A percentile compares a stretch with the other conserved stretches of the same genome.
These are phyloP conservation scores for Coptodon rendalli DNA, from an alignment of 2,113 vertebrate species.

Conservation along the genomic window DNA sequence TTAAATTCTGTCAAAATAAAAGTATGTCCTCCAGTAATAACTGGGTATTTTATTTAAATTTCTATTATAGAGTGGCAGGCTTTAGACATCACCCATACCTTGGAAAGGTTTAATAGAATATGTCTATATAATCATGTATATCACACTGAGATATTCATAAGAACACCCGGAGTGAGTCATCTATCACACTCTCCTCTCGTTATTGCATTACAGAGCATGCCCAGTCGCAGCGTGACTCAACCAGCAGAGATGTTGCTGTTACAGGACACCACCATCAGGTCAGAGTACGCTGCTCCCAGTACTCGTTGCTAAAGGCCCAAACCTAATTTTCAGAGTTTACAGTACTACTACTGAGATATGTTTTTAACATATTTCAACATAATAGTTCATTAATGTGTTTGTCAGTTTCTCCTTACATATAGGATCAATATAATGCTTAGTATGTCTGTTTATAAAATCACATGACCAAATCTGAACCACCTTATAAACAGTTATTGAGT, in stretches of 20 bases:
- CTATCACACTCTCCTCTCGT: not conserved
- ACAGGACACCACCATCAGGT: not conserved
- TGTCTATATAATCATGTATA: constrained; percentile 34
- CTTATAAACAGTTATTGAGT: not conserved
- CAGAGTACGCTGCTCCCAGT: not conserved
- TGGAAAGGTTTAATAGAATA: not conserved
- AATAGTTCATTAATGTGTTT: not conserved
- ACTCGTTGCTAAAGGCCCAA: not conserved
- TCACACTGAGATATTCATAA: constrained; percentile 44
- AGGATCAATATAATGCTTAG: not conserved
- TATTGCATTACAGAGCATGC: constrained; percentile 35
- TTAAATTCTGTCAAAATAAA: not conserved
- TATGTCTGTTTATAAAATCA: not conserved
- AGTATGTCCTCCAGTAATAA: not conserved
- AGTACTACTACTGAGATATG: not conserved
- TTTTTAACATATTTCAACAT: not conserved
- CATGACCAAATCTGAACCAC: not conserved
- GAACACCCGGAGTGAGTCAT: constrained; percentile 53
- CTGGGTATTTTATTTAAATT: not conserved
- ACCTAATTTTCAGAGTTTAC: not conserved
- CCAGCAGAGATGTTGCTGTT: not conserved
- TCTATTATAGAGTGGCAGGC: not conserved
- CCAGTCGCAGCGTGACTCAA: constrained; percentile 40
- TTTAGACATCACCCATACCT: not conserved
- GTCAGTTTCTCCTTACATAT: not conserved